Conservation (phyloP, 2,113 vertebrate species). For the Myrmecophaga tridactyla region DNA sequence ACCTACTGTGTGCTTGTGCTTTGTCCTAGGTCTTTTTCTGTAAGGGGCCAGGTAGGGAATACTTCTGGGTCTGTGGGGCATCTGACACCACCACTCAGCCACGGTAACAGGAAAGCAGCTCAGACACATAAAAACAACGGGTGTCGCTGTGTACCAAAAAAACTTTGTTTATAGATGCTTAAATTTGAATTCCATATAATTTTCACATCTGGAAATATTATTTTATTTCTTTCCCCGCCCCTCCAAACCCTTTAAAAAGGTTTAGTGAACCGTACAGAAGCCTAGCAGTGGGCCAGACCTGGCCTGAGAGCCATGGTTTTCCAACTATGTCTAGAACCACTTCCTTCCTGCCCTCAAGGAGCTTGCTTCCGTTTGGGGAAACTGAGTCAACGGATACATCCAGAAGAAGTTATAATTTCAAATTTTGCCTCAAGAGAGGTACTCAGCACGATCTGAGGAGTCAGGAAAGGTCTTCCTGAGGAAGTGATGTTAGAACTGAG, state of each 20-base stretch:
- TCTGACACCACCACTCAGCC: too few species aligned
- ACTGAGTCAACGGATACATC: not conserved
- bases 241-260: not conserved
- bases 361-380: not conserved
- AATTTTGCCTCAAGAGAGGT: not conserved
- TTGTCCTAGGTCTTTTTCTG: not conserved
- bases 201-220: not conserved
- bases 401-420: not conserved
- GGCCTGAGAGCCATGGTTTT: not conserved
- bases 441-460: not conserved
- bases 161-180: not conserved
- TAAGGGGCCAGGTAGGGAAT: not conserved
- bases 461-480: not conserved
- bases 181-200: not conserved
- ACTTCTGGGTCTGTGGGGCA: not conserved
- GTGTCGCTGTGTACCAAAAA: not conserved
- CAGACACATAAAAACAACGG: not conserved
- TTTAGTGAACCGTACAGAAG: too few species aligned
- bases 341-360: too few species aligned
- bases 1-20: not conserved
- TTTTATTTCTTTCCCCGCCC: not conserved
- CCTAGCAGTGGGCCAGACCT: not conserved
- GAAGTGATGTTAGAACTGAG: too few species aligned
- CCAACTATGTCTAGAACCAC: not conserved
- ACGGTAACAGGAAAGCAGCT: not conserved